Evolutionary conservation across 1,140 invertebrate species (phyloP).

Genomic region (Camponotus pennsylvanicus): DNA sequence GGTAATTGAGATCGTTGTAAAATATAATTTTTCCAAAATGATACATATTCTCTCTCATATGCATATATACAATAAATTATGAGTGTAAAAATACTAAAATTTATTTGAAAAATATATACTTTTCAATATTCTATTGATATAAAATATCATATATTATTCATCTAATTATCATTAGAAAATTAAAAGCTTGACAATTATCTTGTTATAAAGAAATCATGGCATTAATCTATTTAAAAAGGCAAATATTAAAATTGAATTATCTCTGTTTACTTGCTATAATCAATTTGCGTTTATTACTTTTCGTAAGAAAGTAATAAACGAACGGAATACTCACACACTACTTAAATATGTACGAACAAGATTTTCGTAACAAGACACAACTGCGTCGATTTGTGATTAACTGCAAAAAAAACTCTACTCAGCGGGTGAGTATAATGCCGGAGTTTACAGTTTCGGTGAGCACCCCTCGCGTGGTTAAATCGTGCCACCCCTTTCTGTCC

Average conservation of each 20-base stretch:
- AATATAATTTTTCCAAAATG: constrained; percentile 11
- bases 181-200: not conserved
- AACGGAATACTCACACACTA: not conserved
- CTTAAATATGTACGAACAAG: not conserved
- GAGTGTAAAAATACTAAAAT: not conserved
- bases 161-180: not conserved
- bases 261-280: not conserved
- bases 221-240: not conserved
- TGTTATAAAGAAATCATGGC: not conserved
- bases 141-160: not conserved
- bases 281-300: not conserved
- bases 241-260: not conserved
- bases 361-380: constrained; percentile 12
- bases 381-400: not conserved
- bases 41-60: not conserved
- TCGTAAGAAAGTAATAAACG: not conserved
- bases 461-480: constrained; percentile 59
- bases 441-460: constrained; percentile 68
- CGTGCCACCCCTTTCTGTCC: constrained; percentile 71
- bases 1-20: too few relatives aligned
- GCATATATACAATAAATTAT: not conserved
- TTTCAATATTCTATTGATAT: too few relatives aligned
- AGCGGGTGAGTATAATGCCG: constrained; percentile 58
- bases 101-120: too few relatives aligned
- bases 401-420: constrained; percentile 44